Evolutionary conservation across 1,140 invertebrate species (phyloP), one percentile per base, ranked within the genome.

Genomic region (Lepidurus apus): DNA sequence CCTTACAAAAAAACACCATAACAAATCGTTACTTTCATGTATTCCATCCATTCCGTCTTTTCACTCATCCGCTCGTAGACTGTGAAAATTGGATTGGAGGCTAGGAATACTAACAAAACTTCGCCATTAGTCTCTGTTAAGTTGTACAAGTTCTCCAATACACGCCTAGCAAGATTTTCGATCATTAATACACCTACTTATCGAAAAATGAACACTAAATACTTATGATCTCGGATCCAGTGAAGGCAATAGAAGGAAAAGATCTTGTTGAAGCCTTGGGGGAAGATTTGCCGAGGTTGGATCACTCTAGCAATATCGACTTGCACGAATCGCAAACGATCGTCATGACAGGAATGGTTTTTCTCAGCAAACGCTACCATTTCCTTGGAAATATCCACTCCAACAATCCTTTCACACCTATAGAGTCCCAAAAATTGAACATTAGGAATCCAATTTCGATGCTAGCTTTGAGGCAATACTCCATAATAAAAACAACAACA

Each of bases 241-340:
- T 95, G 93, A 1, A 95, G 85, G 80, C 93, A 92, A 82, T 93
- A 93, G 81, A 94, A 93, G 0, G 93, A 94, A 75, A 93, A 89
- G 1, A 89, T 88, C 82, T 93, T 92, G 80, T 91, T 87, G 81
- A 91, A 93, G 7, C 78, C 79, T 6, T 80, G 77, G 34, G 81
- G 80, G 10, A 82, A 80, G 10, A 79, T 53, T 44, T 81, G 73
- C 2, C 81, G 80, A 0, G 81, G 87, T 65, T 90, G 82, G 0
- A 88, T 83, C 5, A 83, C 82, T 1, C 84, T 80, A 47, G 88
- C 87, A 74, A 94, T 91, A 82, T 95, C 91, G 78, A 93, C 82
- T 34, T 89, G 85, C 1, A 86, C 82, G 82, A 93, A 95, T 4
- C 86, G 84, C 1, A 91, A 84, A 34, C 78, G 86, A 80, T 76